Conservation (phyloP, 2,888 invertebrate species). For the Eucera pruinosa region DNA sequence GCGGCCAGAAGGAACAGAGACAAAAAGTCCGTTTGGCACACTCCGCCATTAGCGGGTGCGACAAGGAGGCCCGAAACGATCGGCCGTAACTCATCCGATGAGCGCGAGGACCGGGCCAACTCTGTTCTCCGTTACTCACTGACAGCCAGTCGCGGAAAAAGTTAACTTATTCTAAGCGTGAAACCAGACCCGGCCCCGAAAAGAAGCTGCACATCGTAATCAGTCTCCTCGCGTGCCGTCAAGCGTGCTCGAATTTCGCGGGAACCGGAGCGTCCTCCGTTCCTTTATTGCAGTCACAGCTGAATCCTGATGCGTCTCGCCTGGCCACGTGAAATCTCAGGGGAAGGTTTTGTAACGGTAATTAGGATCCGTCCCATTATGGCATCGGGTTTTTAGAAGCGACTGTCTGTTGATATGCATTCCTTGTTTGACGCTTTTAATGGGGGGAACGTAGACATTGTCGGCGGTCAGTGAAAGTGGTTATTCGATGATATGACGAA, state of each 20-base stretch:
- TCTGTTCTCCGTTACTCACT: conserved; percentile 59
- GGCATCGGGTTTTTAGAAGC: not conserved
- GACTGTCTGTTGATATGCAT: conserved; percentile 10
- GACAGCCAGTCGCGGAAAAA: conserved; percentile 66
- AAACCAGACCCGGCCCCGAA: conserved; percentile 59
- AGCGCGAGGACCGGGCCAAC: conserved; percentile 28
- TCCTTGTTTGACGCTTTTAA: not conserved
- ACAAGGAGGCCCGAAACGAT: conserved; percentile 56
- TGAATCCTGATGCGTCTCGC: conserved; percentile 27
- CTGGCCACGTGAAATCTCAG: conserved; percentile 15
- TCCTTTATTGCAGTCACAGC: conserved; percentile 21
- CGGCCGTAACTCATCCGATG: conserved; percentile 68
- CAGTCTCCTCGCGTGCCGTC: conserved; percentile 59
- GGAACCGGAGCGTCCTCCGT: conserved; percentile 21
- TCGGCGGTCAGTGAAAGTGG: not conserved
- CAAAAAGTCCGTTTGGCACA: conserved; percentile 71
- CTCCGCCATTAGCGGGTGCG: conserved; percentile 63
- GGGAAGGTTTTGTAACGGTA: conserved; percentile 28
- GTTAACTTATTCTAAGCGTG: conserved; percentile 72
- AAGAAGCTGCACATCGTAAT: conserved; percentile 65
- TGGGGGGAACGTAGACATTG: not conserved
- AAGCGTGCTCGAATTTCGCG: conserved; percentile 36
- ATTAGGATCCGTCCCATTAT: conserved; percentile 30
- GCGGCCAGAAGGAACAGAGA: conserved; percentile 19
- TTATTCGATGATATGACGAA: too few species aligned